Base-by-base conservation (phyloP, 2,113 vertebrate species). In the Gobius niger region DNA sequence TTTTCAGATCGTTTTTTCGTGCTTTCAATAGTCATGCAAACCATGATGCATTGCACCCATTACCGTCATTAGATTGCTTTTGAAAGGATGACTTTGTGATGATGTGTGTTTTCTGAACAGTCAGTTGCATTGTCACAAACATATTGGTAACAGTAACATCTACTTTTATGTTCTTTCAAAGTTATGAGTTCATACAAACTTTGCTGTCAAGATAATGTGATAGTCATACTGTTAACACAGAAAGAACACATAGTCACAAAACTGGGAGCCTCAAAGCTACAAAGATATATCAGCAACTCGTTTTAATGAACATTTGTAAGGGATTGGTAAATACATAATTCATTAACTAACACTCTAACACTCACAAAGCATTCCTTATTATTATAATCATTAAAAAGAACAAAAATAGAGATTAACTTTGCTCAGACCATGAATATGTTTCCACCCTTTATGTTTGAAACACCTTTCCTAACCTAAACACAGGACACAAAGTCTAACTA, bases 41-140 rank as follows among this genome's bases (percentile, higher is more conserved):
- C 42, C 56, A 59, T 59, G 56, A 59, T 41, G 13, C 56, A 13
- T 7, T 59, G 34, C 56, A 59, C 41, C 34, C 34, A 41, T 41
- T 59, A 41, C 11, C 41, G 56, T 60, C 57, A 60, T 40, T 42
- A n/a, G 15, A 60, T n/a, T 42, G 57, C 4, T 60, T 60, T 42
- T 60, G 34, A 40, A 60, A 42, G 42, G 34, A 14, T 60, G 42
- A 15, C 15, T 40, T 60, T 60, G 57, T 60, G 57, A 14, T 60
- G 57, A 60, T 42, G 14, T 42, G 57, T 42, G 9, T 60, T 40
- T n/a, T 44, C 40, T 59, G 56, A 15, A 34, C 56, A 15, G 12
- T 6, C 10, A 34, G 24, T 34, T 34, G 24, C 2, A 4, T 50
- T 13, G 5, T 12, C 47, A 14, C 13, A 50, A 41, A 14, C 15